Percentiles rank a stretch among this genome's conserved stretches.
These are phyloP conservation scores for Plotosus lineatus DNA, from an alignment of 2,113 vertebrate species.

Conservation along the genomic window DNA sequence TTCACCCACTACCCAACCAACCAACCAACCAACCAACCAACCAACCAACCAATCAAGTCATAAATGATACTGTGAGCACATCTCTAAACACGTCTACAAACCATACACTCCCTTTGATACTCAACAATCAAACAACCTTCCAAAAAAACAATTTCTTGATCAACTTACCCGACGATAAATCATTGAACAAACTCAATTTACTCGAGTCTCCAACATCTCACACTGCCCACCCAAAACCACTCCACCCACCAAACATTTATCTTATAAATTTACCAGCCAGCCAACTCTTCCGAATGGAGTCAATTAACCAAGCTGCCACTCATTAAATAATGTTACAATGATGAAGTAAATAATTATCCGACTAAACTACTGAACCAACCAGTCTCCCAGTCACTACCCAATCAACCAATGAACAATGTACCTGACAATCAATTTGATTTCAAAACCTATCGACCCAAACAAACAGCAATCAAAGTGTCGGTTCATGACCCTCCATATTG, in stretches of 20 bases:
- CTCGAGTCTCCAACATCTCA: not conserved
- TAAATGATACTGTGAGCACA: not conserved
- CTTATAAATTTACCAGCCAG: not conserved
- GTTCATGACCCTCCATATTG: not conserved
- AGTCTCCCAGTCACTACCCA: not conserved
- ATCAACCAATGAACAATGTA: not conserved
- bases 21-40: not conserved
- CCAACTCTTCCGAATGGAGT: not conserved
- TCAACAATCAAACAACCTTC: not conserved
- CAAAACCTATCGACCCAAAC: not conserved
- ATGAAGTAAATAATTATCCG: not conserved
- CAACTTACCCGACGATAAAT: not conserved
- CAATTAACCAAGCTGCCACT: not conserved
- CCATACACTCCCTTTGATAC: too few species aligned
- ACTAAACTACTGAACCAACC: not conserved
- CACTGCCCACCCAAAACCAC: not conserved
- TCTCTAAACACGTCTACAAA: not conserved
- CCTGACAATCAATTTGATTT: not conserved
- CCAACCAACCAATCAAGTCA: not conserved
- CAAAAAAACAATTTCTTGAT: not conserved
- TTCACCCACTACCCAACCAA: too few species aligned
- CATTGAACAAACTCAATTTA: not conserved
- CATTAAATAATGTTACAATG: not conserved
- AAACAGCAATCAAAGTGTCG: not conserved
- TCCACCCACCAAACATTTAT: not conserved